These are phyloP conservation scores for Chaetodon auriga DNA, from an alignment of 2,113 vertebrate species.

Conservation along the genomic window DNA sequence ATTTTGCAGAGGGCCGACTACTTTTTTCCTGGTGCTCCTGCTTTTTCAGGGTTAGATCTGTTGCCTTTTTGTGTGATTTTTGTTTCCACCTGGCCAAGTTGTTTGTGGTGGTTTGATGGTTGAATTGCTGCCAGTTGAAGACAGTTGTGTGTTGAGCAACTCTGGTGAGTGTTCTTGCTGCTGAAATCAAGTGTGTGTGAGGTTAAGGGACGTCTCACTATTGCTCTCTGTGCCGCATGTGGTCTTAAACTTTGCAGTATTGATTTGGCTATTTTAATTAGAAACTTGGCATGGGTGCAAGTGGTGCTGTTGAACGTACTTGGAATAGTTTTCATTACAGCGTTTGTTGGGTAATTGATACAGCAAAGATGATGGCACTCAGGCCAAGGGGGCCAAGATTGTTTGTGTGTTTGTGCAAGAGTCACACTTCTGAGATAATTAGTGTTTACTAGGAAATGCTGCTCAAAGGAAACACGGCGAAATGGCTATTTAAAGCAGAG, in stretches of 20 bases:
- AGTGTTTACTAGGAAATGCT: conserved; percentile 77
- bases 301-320: not conserved
- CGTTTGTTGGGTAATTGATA: conserved; percentile 43
- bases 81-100: conserved; percentile 44
- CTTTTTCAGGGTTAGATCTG: conserved; percentile 63
- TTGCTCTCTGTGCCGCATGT: not conserved
- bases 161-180: not conserved
- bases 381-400: conserved; percentile 53
- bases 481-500: conserved; percentile 82
- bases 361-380: conserved; percentile 31
- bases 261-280: not conserved
- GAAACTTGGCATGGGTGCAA: not conserved
- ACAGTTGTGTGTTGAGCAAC: conserved; percentile 44
- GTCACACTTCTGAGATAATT: conserved; percentile 80
- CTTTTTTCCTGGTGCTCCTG: conserved; percentile 53
- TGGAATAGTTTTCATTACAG: conserved; percentile 5
- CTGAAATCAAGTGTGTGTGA: conserved; percentile 30
- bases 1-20: conserved; percentile 65
- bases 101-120: conserved; percentile 11
- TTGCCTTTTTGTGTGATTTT: conserved; percentile 67
- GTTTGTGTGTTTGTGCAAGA: conserved; percentile 77
- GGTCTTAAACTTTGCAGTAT: not conserved
- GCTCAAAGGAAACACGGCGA: conserved; percentile 77
- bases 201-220: not conserved
- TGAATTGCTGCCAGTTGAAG: conserved; percentile 49